Percentiles rank a stretch among this genome's conserved stretches.
Evolutionary conservation across 2,888 invertebrate genomes (phyloP).

Genomic region (Lapara coniferarum): DNA sequence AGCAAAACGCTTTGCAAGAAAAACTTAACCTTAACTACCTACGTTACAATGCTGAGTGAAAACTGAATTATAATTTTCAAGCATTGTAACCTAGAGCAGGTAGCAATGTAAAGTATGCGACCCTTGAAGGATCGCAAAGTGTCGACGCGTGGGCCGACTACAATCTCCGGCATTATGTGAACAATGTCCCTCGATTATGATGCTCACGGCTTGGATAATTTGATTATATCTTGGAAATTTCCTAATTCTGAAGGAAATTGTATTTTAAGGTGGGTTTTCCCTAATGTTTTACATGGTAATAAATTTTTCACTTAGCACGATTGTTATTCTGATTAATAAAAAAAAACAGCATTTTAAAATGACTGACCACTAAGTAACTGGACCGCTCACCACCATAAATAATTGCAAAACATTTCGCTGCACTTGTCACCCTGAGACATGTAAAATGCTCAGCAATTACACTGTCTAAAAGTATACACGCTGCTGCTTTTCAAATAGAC

Average conservation of each 20-base stretch:
- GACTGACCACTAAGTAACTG: too few species aligned
- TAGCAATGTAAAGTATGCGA: conserved; percentile 9
- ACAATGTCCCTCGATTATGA: conserved; percentile 17
- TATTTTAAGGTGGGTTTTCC: conserved; percentile 19
- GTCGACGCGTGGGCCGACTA: conserved; percentile 24
- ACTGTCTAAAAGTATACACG: too few species aligned
- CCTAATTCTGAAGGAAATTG: conserved; percentile 18
- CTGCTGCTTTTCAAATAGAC: too few species aligned
- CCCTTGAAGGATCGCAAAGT: conserved; percentile 11
- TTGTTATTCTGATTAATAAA: not conserved
- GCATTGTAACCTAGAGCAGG: not conserved
- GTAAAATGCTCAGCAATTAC: too few species aligned
- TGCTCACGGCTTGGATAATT: conserved; percentile 19
- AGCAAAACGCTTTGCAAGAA: not conserved
- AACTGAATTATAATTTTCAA: not conserved
- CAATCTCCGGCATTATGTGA: conserved; percentile 8
- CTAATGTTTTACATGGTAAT: not conserved
- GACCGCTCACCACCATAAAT: too few species aligned
- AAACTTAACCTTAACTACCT: not conserved
- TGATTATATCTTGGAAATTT: conserved; percentile 21
- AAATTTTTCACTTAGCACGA: not conserved
- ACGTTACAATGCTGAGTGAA: not conserved
- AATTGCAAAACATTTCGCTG: too few species aligned
- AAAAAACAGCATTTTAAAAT: too few species aligned
- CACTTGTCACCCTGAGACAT: too few species aligned